Percentiles rank a stretch among this genome's conserved stretches.
Evolutionary conservation across 2,113 vertebrate genomes (phyloP).

Genomic region (Syngnathus floridae): DNA sequence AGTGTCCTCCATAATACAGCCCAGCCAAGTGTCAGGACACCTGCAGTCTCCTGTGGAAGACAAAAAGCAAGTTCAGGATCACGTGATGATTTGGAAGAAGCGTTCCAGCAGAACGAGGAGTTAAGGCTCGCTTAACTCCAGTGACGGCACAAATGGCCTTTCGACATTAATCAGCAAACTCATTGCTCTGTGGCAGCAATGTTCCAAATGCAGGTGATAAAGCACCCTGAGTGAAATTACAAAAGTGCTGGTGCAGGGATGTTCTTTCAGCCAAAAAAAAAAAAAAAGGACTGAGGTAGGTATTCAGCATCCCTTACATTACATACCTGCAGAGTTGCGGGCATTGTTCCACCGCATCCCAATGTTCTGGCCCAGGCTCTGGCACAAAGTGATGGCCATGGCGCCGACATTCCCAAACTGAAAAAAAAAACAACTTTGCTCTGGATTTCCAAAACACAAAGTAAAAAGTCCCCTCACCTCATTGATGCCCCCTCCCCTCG

Average conservation of each 20-base stretch:
- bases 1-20: conserved; percentile 96
- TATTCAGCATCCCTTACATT: not conserved
- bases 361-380: conserved; percentile 93
- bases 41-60: conserved; percentile 79
- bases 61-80: not conserved
- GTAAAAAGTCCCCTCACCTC: conserved; percentile 68
- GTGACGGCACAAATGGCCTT: conserved; percentile 26
- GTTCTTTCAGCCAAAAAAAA: not conserved
- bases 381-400: conserved; percentile 86
- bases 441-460: too few species aligned
- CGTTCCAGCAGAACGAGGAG: not conserved
- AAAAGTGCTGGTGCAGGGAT: conserved; percentile 21
- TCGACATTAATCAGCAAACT: conserved; percentile 14
- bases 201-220: conserved; percentile 39
- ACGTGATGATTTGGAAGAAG: not conserved
- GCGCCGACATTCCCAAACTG: conserved; percentile 84
- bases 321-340: conserved; percentile 77
- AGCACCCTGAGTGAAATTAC: conserved; percentile 47
- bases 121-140: conserved; percentile 6
- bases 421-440: not conserved
- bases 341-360: conserved; percentile 96
- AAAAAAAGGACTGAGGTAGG: not conserved
- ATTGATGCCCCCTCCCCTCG: conserved; percentile 80
- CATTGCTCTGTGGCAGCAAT: conserved; percentile 29
- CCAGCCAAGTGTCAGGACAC: conserved; percentile 88